Base-by-base conservation (phyloP, 1,140 invertebrate genomes). In the Neelides sp. region DNA sequence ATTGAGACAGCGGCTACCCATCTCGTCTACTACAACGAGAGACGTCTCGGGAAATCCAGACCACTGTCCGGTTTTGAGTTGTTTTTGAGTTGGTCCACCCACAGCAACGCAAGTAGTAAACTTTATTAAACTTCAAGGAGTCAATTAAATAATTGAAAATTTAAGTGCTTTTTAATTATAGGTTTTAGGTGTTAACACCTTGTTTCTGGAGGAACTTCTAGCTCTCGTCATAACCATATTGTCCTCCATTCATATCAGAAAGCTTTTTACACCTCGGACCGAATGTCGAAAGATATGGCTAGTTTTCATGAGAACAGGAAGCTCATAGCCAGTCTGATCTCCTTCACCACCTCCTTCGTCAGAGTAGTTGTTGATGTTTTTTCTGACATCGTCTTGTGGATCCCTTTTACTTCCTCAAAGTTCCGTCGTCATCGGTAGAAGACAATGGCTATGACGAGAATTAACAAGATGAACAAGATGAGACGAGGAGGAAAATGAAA, bases 321-420 rank as follows among this genome's bases (percentile, higher is more conserved):
- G 74, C 65, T 97, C 92, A 65, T 90, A 97, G 4, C 84, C 86
- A 1, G 89, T 85, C 66, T 76, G 75, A 64, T 97, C 92, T 13
- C 87, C 85, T 68, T 96, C 91, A 58, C 91, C 91, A 63, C 88
- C 91, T 30, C 92, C 92, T 70, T 97, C 92, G 62, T 96, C 93
- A 66, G 94, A 88, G 64, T 97, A 96, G 62, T 88, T 88, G 54
- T 96, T 94, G 54, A 97, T 95, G 63, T 91, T 97, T 69, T 96
- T 92, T 54, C 91, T 72, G 28, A 95, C 92, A 65, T 97, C 93
- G 65, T 96, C 91, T 59, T 89, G 79, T 13, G 70, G 66, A 63
- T 95, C 90, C 93, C 93, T 27, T 88, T 81, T 59, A 83, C 76
- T 50, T 89, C 87, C 63, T 93, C 84, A 12, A 68, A 64, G 8